A percentile compares a stretch with the other conserved stretches of the same genome.
phyloP scores from a whole-genome alignment of 2,888 invertebrate species.

The Tipula lateralis region DNA sequence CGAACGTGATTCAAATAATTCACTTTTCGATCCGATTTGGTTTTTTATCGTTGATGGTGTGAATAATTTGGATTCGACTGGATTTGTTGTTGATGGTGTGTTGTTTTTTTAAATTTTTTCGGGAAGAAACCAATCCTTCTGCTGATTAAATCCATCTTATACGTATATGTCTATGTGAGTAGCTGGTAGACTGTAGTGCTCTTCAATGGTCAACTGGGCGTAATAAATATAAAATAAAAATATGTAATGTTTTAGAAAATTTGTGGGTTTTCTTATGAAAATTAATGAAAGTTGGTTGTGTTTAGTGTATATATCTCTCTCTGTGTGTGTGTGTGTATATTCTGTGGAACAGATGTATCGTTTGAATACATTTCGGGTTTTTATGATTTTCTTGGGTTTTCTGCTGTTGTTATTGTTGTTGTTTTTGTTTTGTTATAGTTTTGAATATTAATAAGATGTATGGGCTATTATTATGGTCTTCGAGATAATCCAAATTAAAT shows the following conservation, averaged over 20 bases:
- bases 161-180: no score
- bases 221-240: not conserved
- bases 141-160: not conserved
- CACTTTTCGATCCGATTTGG: not conserved
- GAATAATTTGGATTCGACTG: not conserved
- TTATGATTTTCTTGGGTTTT: conserved; percentile 19
- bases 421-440: not conserved
- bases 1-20: not conserved
- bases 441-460: conserved; percentile 24
- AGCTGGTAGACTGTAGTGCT: not conserved
- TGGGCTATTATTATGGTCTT: conserved; percentile 19
- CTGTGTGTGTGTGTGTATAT: not conserved
- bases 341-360: not conserved
- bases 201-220: conserved; percentile 13
- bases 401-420: not conserved
- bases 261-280: conserved; percentile 19
- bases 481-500: conserved; percentile 5
- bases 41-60: not conserved
- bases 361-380: conserved; percentile 19
- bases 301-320: not conserved
- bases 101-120: not conserved
- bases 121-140: not conserved
- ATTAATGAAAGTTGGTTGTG: not conserved
- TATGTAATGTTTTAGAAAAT: conserved; percentile 19
- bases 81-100: not conserved